Evolutionary conservation across 2,113 vertebrate genomes (phyloP), one percentile per base, ranked within the genome.

Genomic region (Tachysurus fulvidraco): DNA sequence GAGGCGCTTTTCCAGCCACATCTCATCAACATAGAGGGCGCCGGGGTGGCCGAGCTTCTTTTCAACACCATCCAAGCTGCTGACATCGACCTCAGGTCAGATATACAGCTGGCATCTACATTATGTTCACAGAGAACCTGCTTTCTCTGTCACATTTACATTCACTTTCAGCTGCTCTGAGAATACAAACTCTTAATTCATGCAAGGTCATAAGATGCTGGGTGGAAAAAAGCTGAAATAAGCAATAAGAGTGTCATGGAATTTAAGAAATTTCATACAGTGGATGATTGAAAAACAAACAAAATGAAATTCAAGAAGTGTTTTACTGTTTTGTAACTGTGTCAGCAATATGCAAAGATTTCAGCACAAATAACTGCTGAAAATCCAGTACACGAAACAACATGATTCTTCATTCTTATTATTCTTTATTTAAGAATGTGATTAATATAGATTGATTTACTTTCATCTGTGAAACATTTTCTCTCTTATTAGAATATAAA

Each of bases 21-120:
- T 84, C 94, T 97, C 91, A 97, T 97, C 92, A 97, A 97, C 0
- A 95, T 97, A 0, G 97, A 97, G 88, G 96, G 97, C 4, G 96
- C 96, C 19, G 97, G 97, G 65, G 97, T 97, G 88, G 96, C 97
- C 30, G 97, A 97, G 60, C 88, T 97, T 91, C 94, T 97, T 86
- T 97, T 97, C 90, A 97, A 97, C 93, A 97, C 97, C 92, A 97
- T 97, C 89, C 96, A 97, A 88, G 97, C 97, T 25, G 91, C 90
- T 7, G 90, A 92, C 88, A 92, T 91, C 36, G 91, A 92, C 57
- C 77, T 83, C 85, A 91, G 91, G 91, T 92, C 73, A 83, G 83
- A 60, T 36, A 44, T n/a, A 77, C 10, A n/a, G 5, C 23, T 19
- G 19, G 11, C 28, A 25, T 7, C 36, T 54, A 46, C 62, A 50